Conservation (phyloP, 1,140 invertebrate genomes). For the Tetragnatha versicolor region DNA sequence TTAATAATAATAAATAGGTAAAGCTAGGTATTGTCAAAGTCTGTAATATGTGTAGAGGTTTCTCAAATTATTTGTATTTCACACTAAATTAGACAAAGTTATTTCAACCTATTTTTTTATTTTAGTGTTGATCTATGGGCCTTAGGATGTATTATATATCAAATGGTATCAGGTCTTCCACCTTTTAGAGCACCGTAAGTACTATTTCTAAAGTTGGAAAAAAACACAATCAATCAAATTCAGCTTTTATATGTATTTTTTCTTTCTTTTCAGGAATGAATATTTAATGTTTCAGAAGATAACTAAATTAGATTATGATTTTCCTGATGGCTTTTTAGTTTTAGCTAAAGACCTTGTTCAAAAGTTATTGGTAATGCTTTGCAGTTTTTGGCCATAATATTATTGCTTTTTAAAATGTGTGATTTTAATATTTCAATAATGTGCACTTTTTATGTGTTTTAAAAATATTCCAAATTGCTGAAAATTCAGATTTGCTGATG, state of each 20-base stretch:
- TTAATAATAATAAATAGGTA: too few species aligned
- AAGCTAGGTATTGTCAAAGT: too few species aligned
- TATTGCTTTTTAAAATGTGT: background rate
- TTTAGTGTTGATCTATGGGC: conserved; percentile 96
- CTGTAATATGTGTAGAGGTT: too few species aligned
- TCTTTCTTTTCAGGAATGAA: conserved; percentile 75
- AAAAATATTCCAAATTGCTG: background rate
- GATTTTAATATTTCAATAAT: background rate
- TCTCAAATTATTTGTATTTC: too few species aligned
- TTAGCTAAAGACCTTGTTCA: conserved; percentile 86
- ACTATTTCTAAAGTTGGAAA: background rate
- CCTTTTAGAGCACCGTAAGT: conserved; percentile 83
- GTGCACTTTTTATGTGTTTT: too few species aligned
- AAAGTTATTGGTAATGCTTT: conserved; percentile 81
- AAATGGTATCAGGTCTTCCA: conserved; percentile 92
- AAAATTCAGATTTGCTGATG: background rate
- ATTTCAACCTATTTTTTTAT: conserved; percentile 28
- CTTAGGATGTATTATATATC: conserved; percentile 95
- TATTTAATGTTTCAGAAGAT: conserved; percentile 98
- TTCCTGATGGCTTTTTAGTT: conserved; percentile 87
- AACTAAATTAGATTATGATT: conserved; percentile 86
- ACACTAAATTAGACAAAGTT: too few species aligned
- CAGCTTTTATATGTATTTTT: too few species aligned
- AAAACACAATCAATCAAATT: background rate
- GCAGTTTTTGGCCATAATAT: too few species aligned